phyloP scores from a whole-genome alignment of 2,113 vertebrate genomes.

The Silurus meridionalis region DNA sequence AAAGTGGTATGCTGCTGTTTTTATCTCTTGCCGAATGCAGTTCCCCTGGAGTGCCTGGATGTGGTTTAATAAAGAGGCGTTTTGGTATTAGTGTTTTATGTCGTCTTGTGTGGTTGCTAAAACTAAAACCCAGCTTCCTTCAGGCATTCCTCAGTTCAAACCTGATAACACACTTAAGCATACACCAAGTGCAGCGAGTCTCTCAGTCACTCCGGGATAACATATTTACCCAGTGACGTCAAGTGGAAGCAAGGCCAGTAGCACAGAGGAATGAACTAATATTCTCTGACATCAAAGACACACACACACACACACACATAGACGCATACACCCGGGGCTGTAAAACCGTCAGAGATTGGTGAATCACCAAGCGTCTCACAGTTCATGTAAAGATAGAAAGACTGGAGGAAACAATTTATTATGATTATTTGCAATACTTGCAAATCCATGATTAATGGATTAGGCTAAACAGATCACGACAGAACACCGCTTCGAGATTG shows the following conservation, averaged over 20 bases:
- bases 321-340: constrained; percentile 16
- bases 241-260: constrained; percentile 41
- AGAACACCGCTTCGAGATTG: neutral
- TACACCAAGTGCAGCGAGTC: constrained; percentile 41
- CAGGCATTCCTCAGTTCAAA: constrained; percentile 32
- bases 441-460: neutral
- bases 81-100: neutral
- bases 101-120: neutral
- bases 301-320: constrained; percentile 45
- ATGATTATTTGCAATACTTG: neutral
- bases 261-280: constrained; percentile 42
- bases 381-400: constrained; percentile 29
- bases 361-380: constrained; percentile 34
- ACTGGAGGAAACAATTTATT: constrained; percentile 28
- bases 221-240: constrained; percentile 50
- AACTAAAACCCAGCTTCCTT: constrained; percentile 1
- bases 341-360: constrained; percentile 33
- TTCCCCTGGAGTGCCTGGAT: neutral
- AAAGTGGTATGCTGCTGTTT: neutral
- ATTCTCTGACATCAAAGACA: constrained; percentile 51
- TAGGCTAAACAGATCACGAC: neutral
- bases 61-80: neutral
- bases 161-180: constrained; percentile 36
- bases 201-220: constrained; percentile 36
- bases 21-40: neutral